Base-by-base conservation (phyloP, 2,797 vertebrate genomes). In the Periophthalmus magnuspinnatus region DNA sequence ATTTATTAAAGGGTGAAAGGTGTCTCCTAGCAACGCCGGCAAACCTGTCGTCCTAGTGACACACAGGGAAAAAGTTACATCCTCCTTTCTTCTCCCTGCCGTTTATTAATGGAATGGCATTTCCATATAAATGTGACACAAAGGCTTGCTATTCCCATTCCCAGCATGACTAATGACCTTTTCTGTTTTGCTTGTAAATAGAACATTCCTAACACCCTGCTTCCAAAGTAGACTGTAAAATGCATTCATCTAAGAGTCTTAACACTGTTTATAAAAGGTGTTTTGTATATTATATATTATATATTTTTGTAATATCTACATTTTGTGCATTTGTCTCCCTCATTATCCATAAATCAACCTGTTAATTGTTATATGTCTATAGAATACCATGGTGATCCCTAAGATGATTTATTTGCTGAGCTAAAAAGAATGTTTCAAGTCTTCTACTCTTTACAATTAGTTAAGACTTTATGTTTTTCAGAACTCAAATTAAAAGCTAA, bases 1-100 rank as follows among this genome's bases (percentile, higher is more conserved):
- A 88, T 90, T 86, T 89, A 87, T 90, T 86, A 85, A 86, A 85
- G 77, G 71, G 82, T 83, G 79, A 83, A 78, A 76, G 65, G 64
- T 75, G 86, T 91, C 88, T 88, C 89, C 69, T 90, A 85, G 91
- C 84, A 90, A 91, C 86, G 4, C 0, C 59, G 38, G 52, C 67
- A 59, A 84, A 70, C 77, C 69, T 84, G 70, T 79, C 70, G 83
- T 78, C 78, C 59, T 6, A 63, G 68, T 69, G 65, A 72, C 79
- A 75, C 67, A 69, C 47, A 68, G 56, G 7, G 16, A 36, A 55
- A 73, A 83, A 83, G 67, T 61, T 79, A 73, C 0, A 65, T 72
- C 50, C 48, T 65, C 33, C 69, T 56, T 56, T 56, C 61, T 71
- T 60, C 65, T 1, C 22, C 14, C 55, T 60, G 69, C 16, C 14